Evolutionary conservation across 2,113 vertebrate species (phyloP), one percentile per base, ranked within the genome.

Genomic region (Madoqua kirkii): DNA sequence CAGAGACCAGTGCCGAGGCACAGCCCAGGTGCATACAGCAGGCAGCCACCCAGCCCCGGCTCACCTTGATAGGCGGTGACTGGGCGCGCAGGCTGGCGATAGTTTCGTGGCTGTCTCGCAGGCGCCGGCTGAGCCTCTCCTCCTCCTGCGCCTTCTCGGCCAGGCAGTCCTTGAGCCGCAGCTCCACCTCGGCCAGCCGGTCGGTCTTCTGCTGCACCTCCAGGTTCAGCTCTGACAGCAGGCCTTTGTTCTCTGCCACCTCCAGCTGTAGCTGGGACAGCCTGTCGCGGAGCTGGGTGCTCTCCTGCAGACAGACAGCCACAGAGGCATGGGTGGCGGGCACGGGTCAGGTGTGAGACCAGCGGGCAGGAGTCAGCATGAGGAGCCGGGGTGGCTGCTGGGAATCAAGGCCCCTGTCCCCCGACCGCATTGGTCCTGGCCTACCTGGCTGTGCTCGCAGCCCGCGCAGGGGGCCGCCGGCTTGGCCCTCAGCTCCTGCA

Each of bases 51-150:
- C 0, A 0, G 17, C 29, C 33, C 8, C 3, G 0, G 16, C 99
- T 98, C 98, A 99, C 99, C 99, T 99, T 99, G 64, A 99, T 96
- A 16, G 99, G 99, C 1, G 99, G 99, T 5, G 99, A 98, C 94
- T 99, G 98, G 9, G 99, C 98, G 23, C 98, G 99, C 96, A 99
- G 99, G 87, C 98, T 98, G 92, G 98, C 98, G 0, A 99, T 99
- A 54, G 99, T 99, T 85, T 99, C 99, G 78, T 99, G 99, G 52
- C 99, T 99, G 87, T 99, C 99, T 8, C 98, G 98, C 94, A 99
- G 99, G 13, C 98, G 98, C 64, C 99, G 98, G 91, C 97, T 98
- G 59, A 99, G 99, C 85, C 98, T 94, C 83, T 99, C 99, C 98
- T 99, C 99, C 43, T 98, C 98, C 98, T 99, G 99, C 0, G 97